Evolutionary conservation across 2,888 invertebrate species (phyloP), one percentile per base, ranked within the genome.

Genomic region (Meta bourneti): DNA sequence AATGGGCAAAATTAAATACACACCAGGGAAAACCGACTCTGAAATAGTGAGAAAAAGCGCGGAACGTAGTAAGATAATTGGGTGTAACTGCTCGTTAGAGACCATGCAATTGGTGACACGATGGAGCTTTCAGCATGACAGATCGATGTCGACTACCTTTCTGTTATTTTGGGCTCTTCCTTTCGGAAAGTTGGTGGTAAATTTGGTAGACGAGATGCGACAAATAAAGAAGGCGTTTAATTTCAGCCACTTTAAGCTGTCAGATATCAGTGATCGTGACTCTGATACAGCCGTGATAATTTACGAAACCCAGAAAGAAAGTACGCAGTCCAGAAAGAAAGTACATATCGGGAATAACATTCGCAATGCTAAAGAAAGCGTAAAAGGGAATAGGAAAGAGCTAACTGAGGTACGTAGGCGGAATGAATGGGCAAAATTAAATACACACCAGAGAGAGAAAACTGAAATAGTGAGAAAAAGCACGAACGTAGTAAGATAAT

Each of bases 251-350:
- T 51, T 19, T 48, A 52, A 20, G 78, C n/a, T 78, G 78, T 49
- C 78, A 51, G 52, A 52, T 78, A 51, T 52, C 78, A 78, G 19
- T 78, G 78, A 78, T 78, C 78, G 52, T 51, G 61, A 16, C 61
- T 34, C 34, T 7, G 61, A 61, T 61, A 61, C 61, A 61, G 19
- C 16, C 13, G 52, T 52, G n/a, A 6, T n/a, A n/a, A 78, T n/a
- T 78, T 52, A 78, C n/a, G 52, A 4, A n/a, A 19, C 6, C 34
- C 34, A 77, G 11, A 16, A 61, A 9, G 61, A 61, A 34, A 61
- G 61, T 7, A 16, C 7, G 16, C 11, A 11, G 16, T 16, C 9
- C 1, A 78, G 51, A 51, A 51, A 78, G 51, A 51, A 51, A 52
- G 78, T 52, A 75, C 52, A 78, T 16, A 52, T n/a, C 16, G 7